Evolutionary conservation across 2,888 invertebrate genomes (phyloP).

Genomic region (Cryptus viduatorius): DNA sequence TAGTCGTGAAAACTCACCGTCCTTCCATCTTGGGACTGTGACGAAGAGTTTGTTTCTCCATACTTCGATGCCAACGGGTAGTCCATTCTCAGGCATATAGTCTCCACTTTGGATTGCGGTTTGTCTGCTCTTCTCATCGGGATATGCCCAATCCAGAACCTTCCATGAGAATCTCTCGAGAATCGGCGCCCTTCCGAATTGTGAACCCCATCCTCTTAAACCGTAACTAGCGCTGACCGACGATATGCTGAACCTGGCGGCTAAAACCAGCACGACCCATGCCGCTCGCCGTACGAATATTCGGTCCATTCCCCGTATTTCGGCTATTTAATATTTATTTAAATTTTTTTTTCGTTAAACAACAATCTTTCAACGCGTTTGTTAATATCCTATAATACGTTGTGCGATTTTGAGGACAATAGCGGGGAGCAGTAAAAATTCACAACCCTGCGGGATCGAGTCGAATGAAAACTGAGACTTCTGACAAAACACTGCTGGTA

Average conservation of each 20-base stretch:
- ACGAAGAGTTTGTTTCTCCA: slow-evolving; percentile 94
- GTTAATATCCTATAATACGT: background rate
- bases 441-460: slow-evolving; percentile 37
- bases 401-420: background rate
- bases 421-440: background rate
- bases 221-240: slow-evolving; percentile 54
- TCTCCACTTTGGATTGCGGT: slow-evolving; percentile 89
- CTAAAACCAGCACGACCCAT: slow-evolving; percentile 51
- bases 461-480: slow-evolving; percentile 76
- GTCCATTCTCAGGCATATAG: slow-evolving; percentile 91
- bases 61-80: slow-evolving; percentile 93
- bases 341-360: background rate
- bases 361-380: background rate
- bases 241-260: slow-evolving; percentile 12
- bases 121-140: slow-evolving; percentile 87
- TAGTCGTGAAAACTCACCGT: slow-evolving; percentile 87
- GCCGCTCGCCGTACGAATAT: slow-evolving; percentile 44
- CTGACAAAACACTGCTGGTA: slow-evolving; percentile 72
- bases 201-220: slow-evolving; percentile 74
- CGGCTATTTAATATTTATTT: slow-evolving; percentile 20
- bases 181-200: slow-evolving; percentile 85
- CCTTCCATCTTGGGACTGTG: slow-evolving; percentile 92
- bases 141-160: slow-evolving; percentile 91
- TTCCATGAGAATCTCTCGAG: slow-evolving; percentile 92
- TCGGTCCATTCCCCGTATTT: slow-evolving; percentile 38